Conservation (phyloP, 2,113 vertebrate genomes). For the Gobio gobio region DNA sequence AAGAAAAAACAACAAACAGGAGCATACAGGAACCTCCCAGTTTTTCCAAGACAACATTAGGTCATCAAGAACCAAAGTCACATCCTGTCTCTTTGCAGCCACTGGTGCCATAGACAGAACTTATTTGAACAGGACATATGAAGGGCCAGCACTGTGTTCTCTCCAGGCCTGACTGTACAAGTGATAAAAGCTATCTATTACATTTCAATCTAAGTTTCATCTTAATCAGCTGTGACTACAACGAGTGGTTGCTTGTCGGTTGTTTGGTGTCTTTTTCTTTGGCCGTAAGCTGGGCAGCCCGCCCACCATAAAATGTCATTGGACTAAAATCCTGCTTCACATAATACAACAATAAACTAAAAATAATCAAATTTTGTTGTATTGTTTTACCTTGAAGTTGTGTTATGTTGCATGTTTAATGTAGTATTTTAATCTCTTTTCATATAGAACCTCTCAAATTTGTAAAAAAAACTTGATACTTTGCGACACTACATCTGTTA, state of each 20-base stretch:
- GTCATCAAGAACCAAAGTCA: background rate
- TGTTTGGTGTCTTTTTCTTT: background rate
- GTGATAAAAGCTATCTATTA: constrained; percentile 9
- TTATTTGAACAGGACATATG: background rate
- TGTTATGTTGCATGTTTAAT: background rate
- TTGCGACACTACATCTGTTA: too few species aligned
- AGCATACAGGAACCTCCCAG: background rate
- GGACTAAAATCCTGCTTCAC: background rate
- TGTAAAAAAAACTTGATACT: too few species aligned
- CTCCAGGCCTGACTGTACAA: background rate
- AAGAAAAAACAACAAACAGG: background rate
- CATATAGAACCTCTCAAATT: background rate
- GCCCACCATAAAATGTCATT: background rate
- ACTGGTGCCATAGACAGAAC: background rate
- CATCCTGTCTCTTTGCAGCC: background rate
- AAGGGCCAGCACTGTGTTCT: background rate
- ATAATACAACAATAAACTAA: background rate
- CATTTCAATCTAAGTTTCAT: background rate
- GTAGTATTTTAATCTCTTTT: background rate
- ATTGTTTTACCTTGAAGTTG: background rate
- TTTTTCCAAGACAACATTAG: background rate
- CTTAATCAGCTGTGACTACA: background rate
- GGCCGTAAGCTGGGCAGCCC: background rate
- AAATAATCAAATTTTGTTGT: background rate
- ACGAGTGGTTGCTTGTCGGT: background rate